These are phyloP conservation scores for Crossaster papposus DNA, from an alignment of 53 echinoderm and acorn worm species.

Conservation along the genomic window DNA sequence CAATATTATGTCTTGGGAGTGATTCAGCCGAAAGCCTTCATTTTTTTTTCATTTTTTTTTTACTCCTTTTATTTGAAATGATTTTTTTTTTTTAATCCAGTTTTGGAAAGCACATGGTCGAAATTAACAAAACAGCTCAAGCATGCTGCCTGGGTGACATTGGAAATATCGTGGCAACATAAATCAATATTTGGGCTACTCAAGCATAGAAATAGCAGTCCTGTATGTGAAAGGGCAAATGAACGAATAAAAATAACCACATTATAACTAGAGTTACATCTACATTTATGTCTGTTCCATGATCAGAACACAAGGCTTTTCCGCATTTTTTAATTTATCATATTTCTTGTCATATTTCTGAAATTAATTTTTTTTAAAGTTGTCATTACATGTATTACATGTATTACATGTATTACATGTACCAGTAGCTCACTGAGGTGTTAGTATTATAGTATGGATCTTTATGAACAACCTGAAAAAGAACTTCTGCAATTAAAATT, in stretches of 20 bases:
- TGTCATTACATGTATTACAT: too few relatives aligned
- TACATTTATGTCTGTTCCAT: too few relatives aligned
- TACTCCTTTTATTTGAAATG: neutral
- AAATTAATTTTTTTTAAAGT: too few relatives aligned
- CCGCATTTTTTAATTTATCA: too few relatives aligned
- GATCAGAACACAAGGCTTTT: too few relatives aligned
- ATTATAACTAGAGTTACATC: neutral
- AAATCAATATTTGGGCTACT: neutral
- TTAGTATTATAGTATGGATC: too few relatives aligned
- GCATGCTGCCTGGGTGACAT: constrained; percentile 10
- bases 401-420: too few relatives aligned
- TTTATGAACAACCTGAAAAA: too few relatives aligned
- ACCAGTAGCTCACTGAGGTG: too few relatives aligned
- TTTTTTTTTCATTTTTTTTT: neutral
- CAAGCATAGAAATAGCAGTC: neutral
- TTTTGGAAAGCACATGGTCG: neutral
- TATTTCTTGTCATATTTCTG: too few relatives aligned
- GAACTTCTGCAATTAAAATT: too few relatives aligned
- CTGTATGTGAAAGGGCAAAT: neutral
- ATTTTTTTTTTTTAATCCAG: neutral
- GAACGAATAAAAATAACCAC: neutral
- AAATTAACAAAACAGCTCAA: constrained; percentile 17
- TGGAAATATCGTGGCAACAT: constrained; percentile 39
- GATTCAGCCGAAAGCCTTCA: neutral
- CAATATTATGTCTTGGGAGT: neutral